Percentiles rank a stretch among this genome's conserved stretches.
Evolutionary conservation across 2,888 invertebrate genomes (phyloP).

Genomic region (Harpalus rubripes): DNA sequence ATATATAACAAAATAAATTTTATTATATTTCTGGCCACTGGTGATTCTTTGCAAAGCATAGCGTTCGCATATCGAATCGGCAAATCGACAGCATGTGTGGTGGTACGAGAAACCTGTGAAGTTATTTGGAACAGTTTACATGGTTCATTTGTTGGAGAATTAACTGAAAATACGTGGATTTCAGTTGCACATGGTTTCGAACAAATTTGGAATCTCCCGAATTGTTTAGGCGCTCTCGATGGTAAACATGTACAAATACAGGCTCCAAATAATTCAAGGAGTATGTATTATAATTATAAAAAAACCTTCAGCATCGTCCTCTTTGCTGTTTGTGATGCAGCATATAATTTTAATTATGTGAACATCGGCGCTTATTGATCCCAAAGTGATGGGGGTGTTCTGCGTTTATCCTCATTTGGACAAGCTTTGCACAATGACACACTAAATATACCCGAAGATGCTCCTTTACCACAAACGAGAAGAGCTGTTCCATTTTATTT

Average conservation of each 20-base stretch:
- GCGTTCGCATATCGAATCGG: neutral
- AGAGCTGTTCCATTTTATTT: conserved; percentile 70
- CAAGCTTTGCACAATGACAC: conserved; percentile 65
- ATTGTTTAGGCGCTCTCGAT: neutral
- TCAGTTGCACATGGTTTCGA: neutral
- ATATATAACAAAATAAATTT: too few relatives aligned
- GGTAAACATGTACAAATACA: neutral
- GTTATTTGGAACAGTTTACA: neutral
- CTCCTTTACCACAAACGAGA: conserved; percentile 69
- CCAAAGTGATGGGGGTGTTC: conserved; percentile 69
- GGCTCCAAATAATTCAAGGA: neutral
- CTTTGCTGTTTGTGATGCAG: neutral
- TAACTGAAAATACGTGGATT: neutral
- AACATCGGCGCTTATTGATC: conserved; percentile 70
- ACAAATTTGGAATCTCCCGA: neutral
- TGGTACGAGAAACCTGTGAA: neutral
- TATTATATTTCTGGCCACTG: too few relatives aligned
- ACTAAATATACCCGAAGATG: conserved; percentile 69
- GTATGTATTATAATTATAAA: neutral
- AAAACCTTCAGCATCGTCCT: neutral
- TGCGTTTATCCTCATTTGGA: conserved; percentile 64
- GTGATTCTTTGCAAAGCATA: too few relatives aligned
- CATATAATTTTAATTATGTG: conserved; percentile 63
- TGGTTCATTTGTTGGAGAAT: neutral
- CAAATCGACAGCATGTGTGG: neutral